Evolutionary conservation across 2,888 invertebrate species (phyloP), one percentile per base, ranked within the genome.

Genomic region (Polymixis flavicincta): DNA sequence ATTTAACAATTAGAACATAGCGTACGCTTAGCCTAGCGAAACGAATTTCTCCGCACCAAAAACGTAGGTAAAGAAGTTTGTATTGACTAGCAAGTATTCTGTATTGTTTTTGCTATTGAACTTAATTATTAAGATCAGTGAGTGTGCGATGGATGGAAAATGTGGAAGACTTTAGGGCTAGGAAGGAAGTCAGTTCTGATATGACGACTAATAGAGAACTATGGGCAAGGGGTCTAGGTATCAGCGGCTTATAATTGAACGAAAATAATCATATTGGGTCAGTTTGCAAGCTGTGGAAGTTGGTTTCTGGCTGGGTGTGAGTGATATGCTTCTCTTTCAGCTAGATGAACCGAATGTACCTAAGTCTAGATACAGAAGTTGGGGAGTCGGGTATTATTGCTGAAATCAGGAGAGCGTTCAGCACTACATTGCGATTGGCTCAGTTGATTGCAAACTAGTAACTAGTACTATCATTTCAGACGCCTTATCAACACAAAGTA

Each of bases 1-100:
- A 77, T 77, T 72, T 64, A 66, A 73, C 68, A 82, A 82, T 79
- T 76, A 74, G 60, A 48, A 61, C 63, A 77, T 75, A 71, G 25
- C 63, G 37, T 68, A 81, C 48, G 74, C 76, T 82, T 66, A 42
- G 28, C 66, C 22, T 73, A 80, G 79, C 76, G 70, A 82, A 76
- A 69, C 68, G 60, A 78, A 84, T 86, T 76, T 73, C 45, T 61
- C 63, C 50, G 59, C 54, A 67, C 25, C 25, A 45, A 61, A 67
- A 71, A 57, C 37, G 22, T 65, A 52, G 28, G 11, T 60, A 54
- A 28, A 59, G 14, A n/a, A 59, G 45, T 64, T 52, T 63, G 19
- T 48, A 5, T 22, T 42, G 28, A 54, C 19, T 6, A 60, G 2
- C 7, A 22, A 54, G 25, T 42, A 42, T 32, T 45, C 17, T 52